Evolutionary conservation across 1,140 invertebrate genomes (phyloP).

Genomic region (Daktulosphaira vitifoliae): DNA sequence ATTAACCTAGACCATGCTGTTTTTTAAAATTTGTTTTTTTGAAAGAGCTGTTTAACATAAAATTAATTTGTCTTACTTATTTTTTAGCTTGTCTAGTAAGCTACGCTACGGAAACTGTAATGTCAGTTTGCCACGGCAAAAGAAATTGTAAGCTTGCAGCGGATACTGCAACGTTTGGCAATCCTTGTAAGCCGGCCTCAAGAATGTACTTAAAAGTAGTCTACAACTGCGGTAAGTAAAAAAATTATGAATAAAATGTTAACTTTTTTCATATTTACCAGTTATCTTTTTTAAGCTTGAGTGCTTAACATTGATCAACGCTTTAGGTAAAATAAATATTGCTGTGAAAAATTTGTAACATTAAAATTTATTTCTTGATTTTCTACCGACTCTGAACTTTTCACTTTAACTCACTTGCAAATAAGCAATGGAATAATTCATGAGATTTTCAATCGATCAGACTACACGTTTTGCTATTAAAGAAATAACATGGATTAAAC

Average conservation of each 20-base stretch:
- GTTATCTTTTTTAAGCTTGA: neutral
- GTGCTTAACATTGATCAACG: no score
- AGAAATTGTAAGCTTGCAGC: constrained; percentile 70
- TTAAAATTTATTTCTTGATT: no score
- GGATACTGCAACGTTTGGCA: constrained; percentile 74
- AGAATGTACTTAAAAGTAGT: constrained; percentile 84
- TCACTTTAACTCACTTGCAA: no score
- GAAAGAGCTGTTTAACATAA: neutral
- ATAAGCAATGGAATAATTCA: no score
- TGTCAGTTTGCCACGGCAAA: constrained; percentile 81
- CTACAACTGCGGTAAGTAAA: constrained; percentile 83
- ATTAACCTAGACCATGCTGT: neutral
- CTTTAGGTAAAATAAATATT: no score
- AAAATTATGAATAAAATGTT: neutral
- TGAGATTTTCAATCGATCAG: no score
- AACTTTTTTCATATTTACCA: neutral
- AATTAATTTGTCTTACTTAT: constrained; percentile 23
- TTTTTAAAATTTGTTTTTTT: neutral
- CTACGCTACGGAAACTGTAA: constrained; percentile 78
- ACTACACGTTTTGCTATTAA: no score
- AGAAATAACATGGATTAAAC: no score
- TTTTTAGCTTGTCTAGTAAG: constrained; percentile 72
- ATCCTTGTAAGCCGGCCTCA: constrained; percentile 71
- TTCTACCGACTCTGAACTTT: no score
- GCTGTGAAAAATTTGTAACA: no score